Evolutionary conservation across 2,113 vertebrate genomes (phyloP), one percentile per base, ranked within the genome.

Genomic region (Nannospalax galili): DNA sequence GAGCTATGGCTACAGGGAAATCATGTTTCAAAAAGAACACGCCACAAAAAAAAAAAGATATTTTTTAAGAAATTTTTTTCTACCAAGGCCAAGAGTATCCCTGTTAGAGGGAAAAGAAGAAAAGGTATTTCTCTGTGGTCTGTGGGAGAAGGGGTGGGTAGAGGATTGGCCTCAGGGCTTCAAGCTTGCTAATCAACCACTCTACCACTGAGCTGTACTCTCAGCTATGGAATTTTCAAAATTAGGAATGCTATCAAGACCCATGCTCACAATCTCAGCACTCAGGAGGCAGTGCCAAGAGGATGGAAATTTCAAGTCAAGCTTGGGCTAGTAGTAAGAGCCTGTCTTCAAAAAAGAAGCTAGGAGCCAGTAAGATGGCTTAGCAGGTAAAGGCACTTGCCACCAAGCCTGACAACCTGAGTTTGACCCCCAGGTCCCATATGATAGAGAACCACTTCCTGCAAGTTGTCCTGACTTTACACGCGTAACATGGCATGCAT

Each of bases 21-120:
- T n/a, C n/a, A n/a, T n/a, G n/a, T n/a, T n/a, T n/a, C n/a, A n/a
- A n/a, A n/a, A n/a, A n/a, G n/a, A n/a, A n/a, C n/a, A n/a, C n/a
- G n/a, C n/a, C n/a, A 65, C 62, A 24, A 65, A 67, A 28, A 40
- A 73, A 37, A 1, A 73, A 75, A 75, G n/a, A n/a, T n/a, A n/a
- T n/a, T n/a, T n/a, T n/a, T n/a, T n/a, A 45, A 69, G 35, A 52
- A 52, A 11, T 52, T 52, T 70, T n/a, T 88, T 32, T 82, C 94
- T 95, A 62, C 48, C 95, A 8, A 92, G 85, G 26, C 8, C 56
- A 95, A 92, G 20, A 95, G 4, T 88, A 70, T 94, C 42, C n/a
- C 32, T 93, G 88, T 74, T 94, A 60, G 15, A 86, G 45, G 62
- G 8, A 88, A 7, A 95, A 10, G 1, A 17, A 95, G 15, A 72